Conservation (phyloP, 2,797 vertebrate genomes). For the Trichosurus vulpecula region DNA sequence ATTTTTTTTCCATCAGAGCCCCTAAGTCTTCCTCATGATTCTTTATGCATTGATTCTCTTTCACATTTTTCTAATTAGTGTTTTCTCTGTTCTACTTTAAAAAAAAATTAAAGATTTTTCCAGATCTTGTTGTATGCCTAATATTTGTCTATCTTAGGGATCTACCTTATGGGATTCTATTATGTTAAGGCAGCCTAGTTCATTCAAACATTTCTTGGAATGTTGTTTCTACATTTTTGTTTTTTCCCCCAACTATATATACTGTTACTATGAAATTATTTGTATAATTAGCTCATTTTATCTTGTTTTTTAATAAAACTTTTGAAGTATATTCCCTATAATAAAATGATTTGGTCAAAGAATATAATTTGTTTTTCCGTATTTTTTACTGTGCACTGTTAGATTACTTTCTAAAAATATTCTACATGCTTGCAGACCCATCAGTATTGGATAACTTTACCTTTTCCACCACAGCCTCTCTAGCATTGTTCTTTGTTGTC, state of each 20-base stretch:
- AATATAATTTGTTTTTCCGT: background rate
- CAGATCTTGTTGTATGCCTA: background rate
- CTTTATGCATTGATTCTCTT: background rate
- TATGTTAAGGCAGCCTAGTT: background rate
- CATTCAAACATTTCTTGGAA: background rate
- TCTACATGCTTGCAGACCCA: too few species aligned
- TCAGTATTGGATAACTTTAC: background rate
- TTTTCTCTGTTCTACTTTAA: background rate
- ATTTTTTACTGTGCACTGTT: background rate
- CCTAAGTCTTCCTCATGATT: background rate
- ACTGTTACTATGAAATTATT: background rate
- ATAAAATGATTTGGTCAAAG: background rate
- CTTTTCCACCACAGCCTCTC: background rate
- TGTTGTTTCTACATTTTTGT: background rate
- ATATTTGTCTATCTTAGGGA: background rate
- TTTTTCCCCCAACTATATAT: background rate
- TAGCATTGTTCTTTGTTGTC: background rate
- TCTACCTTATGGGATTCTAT: background rate
- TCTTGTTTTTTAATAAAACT: background rate
- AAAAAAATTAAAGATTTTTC: background rate
- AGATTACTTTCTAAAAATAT: background rate
- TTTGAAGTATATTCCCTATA: background rate
- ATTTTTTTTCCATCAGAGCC: background rate
- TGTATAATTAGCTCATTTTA: background rate
- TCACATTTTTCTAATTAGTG: background rate